Evolutionary conservation across 2,888 invertebrate genomes (phyloP).

Genomic region (Acanthosepion lycidas): DNA sequence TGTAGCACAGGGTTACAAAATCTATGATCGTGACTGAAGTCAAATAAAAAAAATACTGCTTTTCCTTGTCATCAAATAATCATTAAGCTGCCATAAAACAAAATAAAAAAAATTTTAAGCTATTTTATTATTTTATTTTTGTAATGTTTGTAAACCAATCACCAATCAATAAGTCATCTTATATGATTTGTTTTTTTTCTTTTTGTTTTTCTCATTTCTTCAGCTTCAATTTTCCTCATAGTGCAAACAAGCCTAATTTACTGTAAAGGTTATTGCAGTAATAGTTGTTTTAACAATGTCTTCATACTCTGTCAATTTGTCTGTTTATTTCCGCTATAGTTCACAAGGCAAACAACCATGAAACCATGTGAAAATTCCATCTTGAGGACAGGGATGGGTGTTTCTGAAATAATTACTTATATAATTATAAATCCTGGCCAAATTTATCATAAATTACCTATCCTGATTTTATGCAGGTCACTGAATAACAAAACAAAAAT

Average conservation of each 20-base stretch:
- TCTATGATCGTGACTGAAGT: too few relatives aligned
- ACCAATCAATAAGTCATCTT: neutral
- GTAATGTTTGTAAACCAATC: neutral
- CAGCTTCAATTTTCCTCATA: neutral
- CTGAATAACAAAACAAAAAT: neutral
- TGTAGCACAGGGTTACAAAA: too few relatives aligned
- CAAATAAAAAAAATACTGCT: neutral
- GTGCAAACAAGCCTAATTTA: neutral
- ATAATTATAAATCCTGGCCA: conserved; percentile 23
- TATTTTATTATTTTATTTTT: neutral
- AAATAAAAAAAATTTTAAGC: neutral
- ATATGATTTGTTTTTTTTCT: neutral
- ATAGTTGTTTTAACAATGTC: too few relatives aligned
- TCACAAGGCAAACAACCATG: neutral
- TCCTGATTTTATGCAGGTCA: neutral
- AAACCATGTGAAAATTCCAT: neutral
- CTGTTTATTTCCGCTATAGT: neutral
- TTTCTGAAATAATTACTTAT: neutral
- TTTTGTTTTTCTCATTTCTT: neutral
- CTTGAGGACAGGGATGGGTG: neutral
- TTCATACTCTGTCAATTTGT: neutral
- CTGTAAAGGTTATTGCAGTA: neutral
- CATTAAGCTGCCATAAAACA: neutral
- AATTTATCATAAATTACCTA: neutral
- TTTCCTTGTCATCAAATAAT: neutral